Percentiles rank a stretch among this genome's conserved stretches.
Evolutionary conservation across 2,888 invertebrate genomes (phyloP).

Genomic region (Harpalus rufipes): DNA sequence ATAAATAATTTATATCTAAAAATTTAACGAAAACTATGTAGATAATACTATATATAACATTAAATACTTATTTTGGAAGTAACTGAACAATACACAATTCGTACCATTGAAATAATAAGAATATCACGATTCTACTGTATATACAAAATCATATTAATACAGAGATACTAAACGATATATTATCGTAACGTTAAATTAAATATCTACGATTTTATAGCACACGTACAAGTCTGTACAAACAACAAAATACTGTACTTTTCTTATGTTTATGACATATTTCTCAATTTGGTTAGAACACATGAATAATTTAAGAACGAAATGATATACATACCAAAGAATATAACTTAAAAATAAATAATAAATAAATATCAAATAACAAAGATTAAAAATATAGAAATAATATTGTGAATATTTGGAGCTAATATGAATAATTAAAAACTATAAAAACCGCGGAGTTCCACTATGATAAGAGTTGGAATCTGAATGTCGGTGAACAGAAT

Average conservation of each 20-base stretch:
- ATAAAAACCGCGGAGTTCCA: constrained; percentile 73
- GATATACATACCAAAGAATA: constrained; percentile 21
- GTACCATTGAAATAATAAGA: constrained; percentile 37
- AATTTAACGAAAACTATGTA: constrained; percentile 42
- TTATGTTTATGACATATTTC: constrained; percentile 14
- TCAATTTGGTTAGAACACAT: constrained; percentile 4
- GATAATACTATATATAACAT: constrained; percentile 34
- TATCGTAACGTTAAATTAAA: constrained; percentile 40
- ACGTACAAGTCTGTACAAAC: constrained; percentile 52
- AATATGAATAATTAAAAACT: constrained; percentile 69
- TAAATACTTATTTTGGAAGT: constrained; percentile 36
- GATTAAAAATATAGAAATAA: constrained; percentile 48
- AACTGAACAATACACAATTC: constrained; percentile 39
- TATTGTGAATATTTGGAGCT: constrained; percentile 37
- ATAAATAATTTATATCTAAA: constrained; percentile 41
- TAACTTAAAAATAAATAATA: constrained; percentile 58
- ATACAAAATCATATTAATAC: constrained; percentile 41
- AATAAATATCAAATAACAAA: constrained; percentile 59
- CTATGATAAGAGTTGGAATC: constrained; percentile 71
- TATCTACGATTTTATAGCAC: constrained; percentile 50
- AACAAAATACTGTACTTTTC: constrained; percentile 43
- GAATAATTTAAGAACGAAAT: constrained; percentile 2
- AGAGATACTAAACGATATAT: constrained; percentile 16
- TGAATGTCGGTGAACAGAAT: constrained; percentile 70
- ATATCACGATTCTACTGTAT: constrained; percentile 44